Conservation (phyloP, 2,113 vertebrate genomes). For the Gavia stellata region DNA sequence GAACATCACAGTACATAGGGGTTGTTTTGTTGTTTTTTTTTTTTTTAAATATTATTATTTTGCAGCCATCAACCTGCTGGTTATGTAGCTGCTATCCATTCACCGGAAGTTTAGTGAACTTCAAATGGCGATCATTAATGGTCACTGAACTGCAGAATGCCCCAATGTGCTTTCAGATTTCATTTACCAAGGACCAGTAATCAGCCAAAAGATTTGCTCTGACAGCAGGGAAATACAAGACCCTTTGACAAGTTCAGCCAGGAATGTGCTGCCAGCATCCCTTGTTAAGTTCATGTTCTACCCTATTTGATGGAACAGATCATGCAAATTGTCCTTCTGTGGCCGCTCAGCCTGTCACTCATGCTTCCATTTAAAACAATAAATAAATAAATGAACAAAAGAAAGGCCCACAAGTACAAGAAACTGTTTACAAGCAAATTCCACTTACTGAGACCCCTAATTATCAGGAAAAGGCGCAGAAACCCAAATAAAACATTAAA, state of each 20-base stretch:
- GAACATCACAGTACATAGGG: background rate
- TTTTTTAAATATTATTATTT: background rate
- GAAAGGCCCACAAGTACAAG: background rate
- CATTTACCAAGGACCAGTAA: slow-evolving; percentile 73
- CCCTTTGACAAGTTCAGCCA: slow-evolving; percentile 54
- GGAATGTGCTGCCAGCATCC: slow-evolving; percentile 41
- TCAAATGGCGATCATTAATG: slow-evolving; percentile 78
- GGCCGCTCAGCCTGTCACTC: slow-evolving; percentile 29
- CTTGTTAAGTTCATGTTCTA: slow-evolving; percentile 54
- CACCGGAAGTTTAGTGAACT: slow-evolving; percentile 79
- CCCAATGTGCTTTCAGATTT: slow-evolving; percentile 74
- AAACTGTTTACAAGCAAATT: slow-evolving; percentile 23
- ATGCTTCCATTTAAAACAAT: slow-evolving; percentile 9
- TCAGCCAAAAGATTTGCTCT: slow-evolving; percentile 71
- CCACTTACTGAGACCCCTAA: background rate
- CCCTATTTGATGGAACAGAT: slow-evolving; percentile 55
- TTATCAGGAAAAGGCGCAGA: background rate
- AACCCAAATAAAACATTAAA: slow-evolving; percentile 19
- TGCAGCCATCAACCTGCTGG: slow-evolving; percentile 57
- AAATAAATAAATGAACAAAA: slow-evolving; percentile 50
- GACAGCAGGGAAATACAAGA: slow-evolving; percentile 70
- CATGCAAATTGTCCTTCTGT: slow-evolving; percentile 59
- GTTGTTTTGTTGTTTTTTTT: background rate
- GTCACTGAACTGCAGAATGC: slow-evolving; percentile 75
- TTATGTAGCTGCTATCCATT: slow-evolving; percentile 63